phyloP scores from a whole-genome alignment of 2,113 vertebrate species.

The Nesoenas mayeri region DNA sequence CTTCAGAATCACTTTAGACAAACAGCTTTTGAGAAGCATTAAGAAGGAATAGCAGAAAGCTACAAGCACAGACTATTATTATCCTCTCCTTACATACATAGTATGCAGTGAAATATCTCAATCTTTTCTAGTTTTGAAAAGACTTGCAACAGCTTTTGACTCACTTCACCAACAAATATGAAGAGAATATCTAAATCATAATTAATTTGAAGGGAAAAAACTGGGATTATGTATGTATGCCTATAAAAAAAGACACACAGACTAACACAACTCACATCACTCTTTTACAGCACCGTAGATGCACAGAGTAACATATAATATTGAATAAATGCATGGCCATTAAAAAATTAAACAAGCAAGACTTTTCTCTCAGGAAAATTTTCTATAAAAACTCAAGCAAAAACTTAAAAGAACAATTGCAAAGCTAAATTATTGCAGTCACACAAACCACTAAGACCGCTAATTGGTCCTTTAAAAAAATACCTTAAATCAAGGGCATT shows the following conservation, averaged over 20 bases:
- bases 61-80: not conserved
- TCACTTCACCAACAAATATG: not conserved
- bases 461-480: not conserved
- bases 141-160: not conserved
- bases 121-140: not conserved
- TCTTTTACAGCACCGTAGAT: not conserved
- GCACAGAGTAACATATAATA: accelerated
- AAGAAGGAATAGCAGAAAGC: not conserved
- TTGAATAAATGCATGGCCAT: not conserved
- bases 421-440: not conserved
- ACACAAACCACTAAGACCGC: not conserved
- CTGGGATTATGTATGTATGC: not conserved
- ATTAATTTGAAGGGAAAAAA: not conserved
- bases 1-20: not conserved
- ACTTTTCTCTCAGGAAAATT: not conserved
- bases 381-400: not conserved
- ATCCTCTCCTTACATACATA: not conserved
- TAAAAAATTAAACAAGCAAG: not conserved
- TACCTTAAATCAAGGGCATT: not conserved
- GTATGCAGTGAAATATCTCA: not conserved
- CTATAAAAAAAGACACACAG: not conserved
- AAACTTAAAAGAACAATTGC: not conserved
- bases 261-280: not conserved
- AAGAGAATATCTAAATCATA: not conserved
- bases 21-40: not conserved